Percentiles rank a stretch among this genome's conserved stretches.
Evolutionary conservation across 2,113 vertebrate genomes (phyloP).

Genomic region (Spheniscus mendiculus): DNA sequence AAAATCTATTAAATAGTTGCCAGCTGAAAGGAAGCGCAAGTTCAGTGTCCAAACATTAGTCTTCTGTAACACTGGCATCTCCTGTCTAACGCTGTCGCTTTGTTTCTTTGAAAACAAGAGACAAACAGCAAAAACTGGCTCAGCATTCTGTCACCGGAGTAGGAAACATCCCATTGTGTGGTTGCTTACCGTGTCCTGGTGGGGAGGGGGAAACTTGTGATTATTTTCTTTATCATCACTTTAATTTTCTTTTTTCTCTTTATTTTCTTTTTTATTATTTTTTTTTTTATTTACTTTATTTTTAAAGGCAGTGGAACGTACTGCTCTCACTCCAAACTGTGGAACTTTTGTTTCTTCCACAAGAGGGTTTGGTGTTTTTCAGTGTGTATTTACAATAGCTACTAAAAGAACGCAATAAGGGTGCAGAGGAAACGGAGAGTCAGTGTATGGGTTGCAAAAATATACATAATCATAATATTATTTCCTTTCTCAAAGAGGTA

Average conservation of each 20-base stretch:
- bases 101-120: slow-evolving; percentile 69
- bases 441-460: not conserved
- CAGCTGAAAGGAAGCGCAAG: slow-evolving; percentile 1
- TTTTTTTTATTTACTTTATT: not conserved
- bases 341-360: not conserved
- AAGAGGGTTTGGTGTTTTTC: not conserved
- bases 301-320: not conserved
- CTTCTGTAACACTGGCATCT: slow-evolving; percentile 1
- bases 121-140: slow-evolving; percentile 54
- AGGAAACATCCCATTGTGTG: slow-evolving; percentile 43
- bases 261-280: not conserved
- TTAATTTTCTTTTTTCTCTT: not conserved
- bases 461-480: not conserved
- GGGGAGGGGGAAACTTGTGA: not conserved
- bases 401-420: not conserved
- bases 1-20: not conserved
- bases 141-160: slow-evolving; percentile 11
- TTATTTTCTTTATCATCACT: not conserved
- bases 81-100: not conserved
- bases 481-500: not conserved
- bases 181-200: not conserved
- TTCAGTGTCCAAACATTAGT: slow-evolving; percentile 1
- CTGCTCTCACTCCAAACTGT: not conserved
- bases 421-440: not conserved
- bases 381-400: not conserved